phyloP scores from a whole-genome alignment of 2,113 vertebrate species.

The Cyphomyrus discorhynchus region DNA sequence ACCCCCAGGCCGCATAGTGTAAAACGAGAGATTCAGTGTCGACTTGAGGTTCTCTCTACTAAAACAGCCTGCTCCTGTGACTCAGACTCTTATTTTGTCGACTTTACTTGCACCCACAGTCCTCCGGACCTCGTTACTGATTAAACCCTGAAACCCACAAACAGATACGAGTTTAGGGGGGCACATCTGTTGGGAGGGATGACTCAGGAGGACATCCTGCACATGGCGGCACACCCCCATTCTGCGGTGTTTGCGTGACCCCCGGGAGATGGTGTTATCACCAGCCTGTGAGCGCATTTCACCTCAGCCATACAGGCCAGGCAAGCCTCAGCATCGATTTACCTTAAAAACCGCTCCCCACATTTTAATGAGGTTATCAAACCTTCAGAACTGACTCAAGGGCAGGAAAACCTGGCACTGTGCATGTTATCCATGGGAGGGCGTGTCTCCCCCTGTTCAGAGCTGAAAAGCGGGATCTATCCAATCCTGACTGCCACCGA shows the following conservation, averaged over 20 bases:
- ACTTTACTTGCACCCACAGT: background rate
- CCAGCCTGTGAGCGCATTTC: background rate
- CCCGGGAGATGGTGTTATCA: background rate
- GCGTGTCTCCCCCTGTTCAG: conserved; percentile 6
- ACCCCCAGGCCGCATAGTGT: background rate
- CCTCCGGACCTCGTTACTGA: background rate
- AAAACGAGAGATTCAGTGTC: background rate
- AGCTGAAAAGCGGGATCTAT: background rate
- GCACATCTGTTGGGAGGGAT: background rate
- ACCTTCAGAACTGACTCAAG: background rate
- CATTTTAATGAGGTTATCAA: conserved; percentile 14
- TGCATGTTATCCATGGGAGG: background rate
- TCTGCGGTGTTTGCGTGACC: background rate
- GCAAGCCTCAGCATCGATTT: background rate
- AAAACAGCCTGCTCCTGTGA: background rate
- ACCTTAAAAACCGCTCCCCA: background rate
- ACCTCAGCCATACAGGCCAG: background rate
- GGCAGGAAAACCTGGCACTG: conserved; percentile 7
- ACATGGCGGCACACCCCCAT: background rate
- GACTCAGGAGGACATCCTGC: background rate
- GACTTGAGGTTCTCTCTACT: background rate
- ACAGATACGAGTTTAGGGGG: background rate
- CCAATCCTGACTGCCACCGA: background rate
- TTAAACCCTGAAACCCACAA: background rate
- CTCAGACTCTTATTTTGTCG: background rate